Base-by-base conservation (phyloP, 1,140 invertebrate species). In the Drosophila nasuta region DNA sequence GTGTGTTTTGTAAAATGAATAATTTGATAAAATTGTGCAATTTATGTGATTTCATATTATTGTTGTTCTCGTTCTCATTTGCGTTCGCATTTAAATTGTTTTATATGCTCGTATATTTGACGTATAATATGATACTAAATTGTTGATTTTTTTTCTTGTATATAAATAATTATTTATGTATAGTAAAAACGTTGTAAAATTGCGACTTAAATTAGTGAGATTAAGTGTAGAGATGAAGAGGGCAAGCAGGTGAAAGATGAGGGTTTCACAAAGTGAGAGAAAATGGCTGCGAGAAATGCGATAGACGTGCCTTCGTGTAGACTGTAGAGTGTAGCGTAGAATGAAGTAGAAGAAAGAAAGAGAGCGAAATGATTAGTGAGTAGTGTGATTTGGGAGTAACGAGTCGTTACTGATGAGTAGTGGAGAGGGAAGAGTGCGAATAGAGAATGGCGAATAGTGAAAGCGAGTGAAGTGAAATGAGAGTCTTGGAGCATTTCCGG, bases 231-330 rank as follows among this genome's bases (percentile, higher is more conserved):
- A 45, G 60, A 25, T 25, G 43, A n/a, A 20, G 38, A 15, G 57
- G 17, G n/a, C 13, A 13, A 30, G 52, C 20, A 38, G 7, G 17
- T 52, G 60, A 33, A 17, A 62, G 25, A 65, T 30, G 35, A 30
- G n/a, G 17, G 6, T 28, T 43, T 25, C 28, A n/a, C 35, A 72
- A 38, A 66, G 30, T 41, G 46, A 56, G 20, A 54, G 73, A 86
- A 86, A 87, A 83, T 88, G 83, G 83, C 83, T 88, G 77, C 77
- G 83, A 91, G 88, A 91, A 91, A 91, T 91, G 88, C 83, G 88
- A 91, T 85, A 91, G 75, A 85, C 88, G 88, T 91, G 88, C 88
- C 86, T 89, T 75, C 77, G 81, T 85, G 85, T 43, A 8, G 35
- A 38, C 33, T 33, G 33, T 89, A 73, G 88, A 81, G 78, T 89